These are phyloP conservation scores for Cnemophilus loriae DNA, from an alignment of 2,113 vertebrate species.

Conservation along the genomic window DNA sequence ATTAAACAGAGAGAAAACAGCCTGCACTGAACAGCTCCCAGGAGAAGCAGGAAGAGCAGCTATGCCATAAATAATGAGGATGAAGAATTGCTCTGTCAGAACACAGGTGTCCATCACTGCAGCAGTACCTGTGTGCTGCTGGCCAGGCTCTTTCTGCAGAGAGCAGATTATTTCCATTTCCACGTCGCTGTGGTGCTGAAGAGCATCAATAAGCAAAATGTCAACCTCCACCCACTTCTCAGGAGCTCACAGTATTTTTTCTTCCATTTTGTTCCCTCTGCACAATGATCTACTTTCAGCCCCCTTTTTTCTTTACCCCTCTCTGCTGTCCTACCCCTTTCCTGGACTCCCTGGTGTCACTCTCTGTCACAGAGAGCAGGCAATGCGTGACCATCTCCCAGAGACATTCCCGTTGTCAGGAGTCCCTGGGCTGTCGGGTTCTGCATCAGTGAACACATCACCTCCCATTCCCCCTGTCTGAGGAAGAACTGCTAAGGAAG, in stretches of 20 bases:
- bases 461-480: neutral
- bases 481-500: neutral
- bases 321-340: neutral
- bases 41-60: neutral
- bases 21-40: neutral
- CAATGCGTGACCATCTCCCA: neutral
- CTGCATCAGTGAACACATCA: neutral
- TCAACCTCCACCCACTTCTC: neutral
- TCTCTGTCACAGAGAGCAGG: neutral
- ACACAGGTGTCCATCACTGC: neutral
- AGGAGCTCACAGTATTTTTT: neutral
- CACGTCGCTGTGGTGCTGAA: rapidly evolving
- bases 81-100: neutral
- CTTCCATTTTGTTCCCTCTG: neutral
- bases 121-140: neutral
- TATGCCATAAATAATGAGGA: neutral
- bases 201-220: neutral
- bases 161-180: neutral
- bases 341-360: neutral
- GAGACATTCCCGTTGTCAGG: neutral
- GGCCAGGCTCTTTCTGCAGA: neutral
- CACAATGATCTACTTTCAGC: neutral
- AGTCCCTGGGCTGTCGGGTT: neutral
- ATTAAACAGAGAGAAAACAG: neutral
- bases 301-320: neutral